Evolutionary conservation across 2,888 invertebrate genomes (phyloP), one percentile per base, ranked within the genome.

Genomic region (Pandemis corylana): DNA sequence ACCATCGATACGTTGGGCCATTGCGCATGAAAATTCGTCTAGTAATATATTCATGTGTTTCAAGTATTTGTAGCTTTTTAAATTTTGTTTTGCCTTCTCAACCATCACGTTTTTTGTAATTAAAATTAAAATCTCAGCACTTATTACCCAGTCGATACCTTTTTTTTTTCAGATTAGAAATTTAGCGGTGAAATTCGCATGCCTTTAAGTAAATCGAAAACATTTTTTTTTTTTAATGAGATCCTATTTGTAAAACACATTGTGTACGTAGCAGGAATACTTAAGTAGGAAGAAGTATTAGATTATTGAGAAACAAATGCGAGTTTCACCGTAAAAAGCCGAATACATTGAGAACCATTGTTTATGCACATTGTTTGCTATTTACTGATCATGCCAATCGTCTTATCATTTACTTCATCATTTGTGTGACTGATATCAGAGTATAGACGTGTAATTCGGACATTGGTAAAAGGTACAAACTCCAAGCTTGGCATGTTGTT

Each of bases 401-500:
- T 53, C 42, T 56, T 66, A 62, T 65, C 70, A 65, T 74, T 74
- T 49, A 36, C 62, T 46, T 65, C 74, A 70, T 70, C 61, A 66
- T 51, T 62, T 62, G 49, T 70, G 42, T 74, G 59, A 69, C 44
- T 66, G 15, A 65, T 74, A 61, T 51, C 64, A 44, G 66, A 74
- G 69, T 46, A 10, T 53, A 49, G 61, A 74, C 42, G 46, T 64
- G 67, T 56, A 42, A 61, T 67, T 41, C 41, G 53, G 62, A 15
- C 56, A n/a, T 63, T 56, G 53, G 62, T 36, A n/a, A 51, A 68
- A 63, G 63, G 78, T 76, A 78, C 77, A 20, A 28, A 59, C 59
- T 82, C 86, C 85, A 80, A 84, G 88, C 88, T 87, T 90, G 90
- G 91, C 89, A 91, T 90, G 87, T 90, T 85, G 79, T 87, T 87